Conservation (phyloP, 64 coral and sea anemone genomes). For the Montipora capricornis region DNA sequence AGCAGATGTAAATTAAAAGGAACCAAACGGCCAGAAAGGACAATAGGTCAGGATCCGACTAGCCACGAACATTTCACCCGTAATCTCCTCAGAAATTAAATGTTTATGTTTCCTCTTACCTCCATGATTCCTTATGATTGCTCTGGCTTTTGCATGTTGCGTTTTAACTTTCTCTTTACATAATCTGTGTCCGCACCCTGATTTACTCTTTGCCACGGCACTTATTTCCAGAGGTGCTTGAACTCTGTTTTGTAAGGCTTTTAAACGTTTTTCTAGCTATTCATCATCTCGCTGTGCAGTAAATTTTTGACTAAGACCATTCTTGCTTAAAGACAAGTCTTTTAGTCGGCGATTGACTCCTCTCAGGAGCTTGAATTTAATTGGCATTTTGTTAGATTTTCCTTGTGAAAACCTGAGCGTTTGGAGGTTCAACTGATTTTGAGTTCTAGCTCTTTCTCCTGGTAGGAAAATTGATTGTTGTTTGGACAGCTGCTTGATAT, state of each 20-base stretch:
- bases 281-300: not conserved
- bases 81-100: not conserved
- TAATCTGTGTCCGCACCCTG: not conserved
- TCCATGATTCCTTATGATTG: not conserved
- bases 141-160: slow-evolving; percentile 35
- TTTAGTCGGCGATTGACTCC: not conserved
- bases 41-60: not conserved
- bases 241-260: slow-evolving; percentile 5
- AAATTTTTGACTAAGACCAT: not conserved
- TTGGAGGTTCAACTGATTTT: not conserved
- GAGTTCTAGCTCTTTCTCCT: not conserved
- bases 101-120: not conserved
- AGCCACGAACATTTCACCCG: too few species aligned
- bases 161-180: slow-evolving; percentile 45
- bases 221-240: slow-evolving; percentile 36
- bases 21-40: too few species aligned
- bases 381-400: slow-evolving; percentile 21
- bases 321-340: not conserved
- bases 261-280: slow-evolving; percentile 2
- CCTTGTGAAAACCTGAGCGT: not conserved
- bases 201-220: slow-evolving; percentile 30
- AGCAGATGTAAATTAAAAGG: too few species aligned
- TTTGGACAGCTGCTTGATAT: not conserved
- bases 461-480: too few species aligned
- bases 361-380: not conserved